A percentile compares a stretch with the other conserved stretches of the same genome.
Evolutionary conservation across 23 tunicate species (phyloP).

Genomic region (Ascidia mentula): DNA sequence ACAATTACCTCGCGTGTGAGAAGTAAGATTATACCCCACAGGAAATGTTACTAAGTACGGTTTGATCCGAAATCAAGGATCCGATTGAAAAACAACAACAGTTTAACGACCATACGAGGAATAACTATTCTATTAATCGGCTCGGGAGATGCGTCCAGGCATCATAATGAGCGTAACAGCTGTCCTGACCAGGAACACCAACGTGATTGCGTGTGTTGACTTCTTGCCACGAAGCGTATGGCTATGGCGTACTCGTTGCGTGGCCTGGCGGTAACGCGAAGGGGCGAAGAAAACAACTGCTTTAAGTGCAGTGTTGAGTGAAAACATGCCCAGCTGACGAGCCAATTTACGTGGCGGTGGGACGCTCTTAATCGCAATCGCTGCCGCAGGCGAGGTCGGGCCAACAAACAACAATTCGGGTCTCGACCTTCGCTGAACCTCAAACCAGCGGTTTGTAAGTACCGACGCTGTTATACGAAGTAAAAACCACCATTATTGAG

Average conservation of each 20-base stretch:
- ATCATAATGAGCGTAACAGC: too few species aligned
- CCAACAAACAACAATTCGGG: conserved; percentile 2
- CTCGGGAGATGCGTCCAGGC: background rate
- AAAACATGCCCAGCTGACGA: background rate
- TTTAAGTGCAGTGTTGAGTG: background rate
- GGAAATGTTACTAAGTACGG: background rate
- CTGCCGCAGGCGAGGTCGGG: conserved; percentile 6
- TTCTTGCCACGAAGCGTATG: background rate
- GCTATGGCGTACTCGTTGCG: background rate
- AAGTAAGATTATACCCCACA: conserved; percentile 4
- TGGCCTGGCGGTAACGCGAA: too few species aligned
- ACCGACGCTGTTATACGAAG: too few species aligned
- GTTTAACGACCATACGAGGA: background rate
- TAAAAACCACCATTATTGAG: too few species aligned
- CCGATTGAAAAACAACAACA: background rate
- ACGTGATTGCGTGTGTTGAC: background rate
- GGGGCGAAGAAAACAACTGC: background rate
- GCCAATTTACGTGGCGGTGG: background rate
- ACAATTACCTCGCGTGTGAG: background rate
- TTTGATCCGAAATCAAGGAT: background rate
- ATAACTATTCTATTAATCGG: background rate
- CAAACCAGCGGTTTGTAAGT: background rate
- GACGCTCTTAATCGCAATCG: background rate
- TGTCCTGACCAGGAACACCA: background rate
- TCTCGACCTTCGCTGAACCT: background rate